Evolutionary conservation across 2,113 vertebrate genomes (phyloP), one percentile per base, ranked within the genome.

Genomic region (Engraulis encrasicolus): DNA sequence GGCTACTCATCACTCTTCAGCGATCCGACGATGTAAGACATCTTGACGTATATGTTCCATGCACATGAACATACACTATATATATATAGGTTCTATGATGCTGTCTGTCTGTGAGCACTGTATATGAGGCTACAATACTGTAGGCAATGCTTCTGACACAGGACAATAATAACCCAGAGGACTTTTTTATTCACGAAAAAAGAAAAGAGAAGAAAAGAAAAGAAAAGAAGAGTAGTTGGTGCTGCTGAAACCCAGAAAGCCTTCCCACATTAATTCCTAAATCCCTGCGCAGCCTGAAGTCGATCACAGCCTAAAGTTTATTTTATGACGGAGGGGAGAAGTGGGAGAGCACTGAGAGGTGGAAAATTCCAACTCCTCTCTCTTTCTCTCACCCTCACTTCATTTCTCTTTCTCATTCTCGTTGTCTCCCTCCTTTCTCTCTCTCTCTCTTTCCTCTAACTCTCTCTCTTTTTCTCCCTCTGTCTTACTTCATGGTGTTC

Each of bases 341-440:
- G 81, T n/a, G 58, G 80, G 82, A 86, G 84, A 81, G 81, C 86
- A 89, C 86, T 85, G 87, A 87, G 84, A 86, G 78, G 86, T 87
- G 86, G 86, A 89, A 89, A 89, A 89, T 89, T 83, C n/a, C 17
- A 81, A 81, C 71, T 66, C 23, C 23, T 66, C 58, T 66, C 58
- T 31, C 58, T 31, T 12, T 66, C 58, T 27, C 58, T 66, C 58
- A n/a, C n/a, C n/a, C n/a, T n/a, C n/a, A n/a, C n/a, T n/a, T n/a
- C n/a, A n/a, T n/a, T n/a, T n/a, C n/a, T n/a, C n/a, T n/a, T n/a
- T n/a, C n/a, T n/a, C n/a, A n/a, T n/a, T n/a, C n/a, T n/a, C n/a
- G n/a, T n/a, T n/a, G n/a, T n/a, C n/a, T n/a, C n/a, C n/a, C n/a
- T n/a, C n/a, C n/a, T n/a, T n/a, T n/a, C 52, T 23, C 54, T 23